Evolutionary conservation across 2,888 invertebrate genomes (phyloP).

Genomic region (Proisotoma minuta): DNA sequence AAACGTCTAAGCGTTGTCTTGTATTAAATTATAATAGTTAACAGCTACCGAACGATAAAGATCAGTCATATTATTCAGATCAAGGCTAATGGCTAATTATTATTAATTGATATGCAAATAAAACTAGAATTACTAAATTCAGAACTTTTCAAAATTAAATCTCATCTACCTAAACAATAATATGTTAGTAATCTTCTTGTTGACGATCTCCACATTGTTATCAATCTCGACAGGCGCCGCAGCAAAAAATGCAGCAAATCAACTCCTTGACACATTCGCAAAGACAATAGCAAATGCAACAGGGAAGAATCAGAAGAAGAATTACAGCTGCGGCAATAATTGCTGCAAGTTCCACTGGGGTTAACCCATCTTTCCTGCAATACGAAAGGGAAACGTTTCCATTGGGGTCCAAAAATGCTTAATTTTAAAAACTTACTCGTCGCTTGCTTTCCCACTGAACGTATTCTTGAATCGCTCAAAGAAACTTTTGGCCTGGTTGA

Average conservation of each 20-base stretch:
- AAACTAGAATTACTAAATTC: too few relatives aligned
- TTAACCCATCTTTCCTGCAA: constrained; percentile 22
- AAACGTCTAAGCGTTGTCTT: too few relatives aligned
- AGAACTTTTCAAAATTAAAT: too few relatives aligned
- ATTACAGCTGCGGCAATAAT: constrained; percentile 31
- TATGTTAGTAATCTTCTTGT: too few relatives aligned
- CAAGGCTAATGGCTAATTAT: too few relatives aligned
- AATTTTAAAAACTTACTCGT: constrained; percentile 22
- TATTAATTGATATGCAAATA: too few relatives aligned
- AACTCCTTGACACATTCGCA: constrained; percentile 47
- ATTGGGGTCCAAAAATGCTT: background rate
- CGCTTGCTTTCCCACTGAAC: constrained; percentile 23
- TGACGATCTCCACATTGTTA: too few relatives aligned
- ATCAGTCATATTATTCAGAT: too few relatives aligned
- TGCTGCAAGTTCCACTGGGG: constrained; percentile 29
- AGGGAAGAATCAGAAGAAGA: constrained; percentile 33
- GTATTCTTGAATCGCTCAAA: constrained; percentile 27
- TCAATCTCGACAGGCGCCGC: constrained; percentile 36
- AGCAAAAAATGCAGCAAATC: constrained; percentile 48
- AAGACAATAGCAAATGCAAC: constrained; percentile 43
- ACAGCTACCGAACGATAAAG: too few relatives aligned
- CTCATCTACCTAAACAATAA: too few relatives aligned
- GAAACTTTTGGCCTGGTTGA: constrained; percentile 27
- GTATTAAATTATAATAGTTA: too few relatives aligned
- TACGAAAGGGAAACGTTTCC: constrained; percentile 9